phyloP scores from a whole-genome alignment of 2,888 invertebrate genomes.

The Osmoderma eremita region DNA sequence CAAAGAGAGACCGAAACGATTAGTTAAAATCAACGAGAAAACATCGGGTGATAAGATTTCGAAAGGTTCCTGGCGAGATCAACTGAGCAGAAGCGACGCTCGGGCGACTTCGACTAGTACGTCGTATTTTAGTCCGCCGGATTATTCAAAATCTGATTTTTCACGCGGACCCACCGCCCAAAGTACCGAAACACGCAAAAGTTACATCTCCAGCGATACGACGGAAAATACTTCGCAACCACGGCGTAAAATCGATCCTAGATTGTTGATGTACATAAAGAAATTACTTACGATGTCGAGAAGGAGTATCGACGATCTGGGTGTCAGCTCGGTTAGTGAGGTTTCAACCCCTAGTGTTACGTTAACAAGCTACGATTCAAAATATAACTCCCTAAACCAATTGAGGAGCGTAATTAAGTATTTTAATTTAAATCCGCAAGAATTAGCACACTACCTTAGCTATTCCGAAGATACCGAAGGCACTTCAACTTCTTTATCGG shows the following conservation, averaged over 20 bases:
- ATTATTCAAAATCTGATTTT: slow-evolving; percentile 46
- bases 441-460: slow-evolving; percentile 50
- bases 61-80: slow-evolving; percentile 55
- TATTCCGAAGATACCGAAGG: slow-evolving; percentile 46
- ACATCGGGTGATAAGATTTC: slow-evolving; percentile 37
- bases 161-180: background rate
- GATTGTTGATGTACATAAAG: slow-evolving; percentile 64
- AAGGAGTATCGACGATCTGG: slow-evolving; percentile 64
- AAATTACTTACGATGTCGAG: slow-evolving; percentile 67
- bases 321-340: slow-evolving; percentile 63
- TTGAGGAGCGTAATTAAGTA: slow-evolving; percentile 48
- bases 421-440: slow-evolving; percentile 52
- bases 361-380: slow-evolving; percentile 62
- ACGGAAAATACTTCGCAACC: background rate
- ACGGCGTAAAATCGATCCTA: slow-evolving; percentile 56
- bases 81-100: slow-evolving; percentile 55
- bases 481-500: background rate
- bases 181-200: slow-evolving; percentile 12
- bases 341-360: slow-evolving; percentile 65
- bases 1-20: slow-evolving; percentile 17
- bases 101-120: slow-evolving; percentile 55
- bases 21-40: slow-evolving; percentile 32
- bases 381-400: slow-evolving; percentile 37
- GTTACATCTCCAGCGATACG: background rate
- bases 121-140: slow-evolving; percentile 61